Evolutionary conservation across 2,797 vertebrate genomes (phyloP).

Genomic region (Aeoliscus strigatus): DNA sequence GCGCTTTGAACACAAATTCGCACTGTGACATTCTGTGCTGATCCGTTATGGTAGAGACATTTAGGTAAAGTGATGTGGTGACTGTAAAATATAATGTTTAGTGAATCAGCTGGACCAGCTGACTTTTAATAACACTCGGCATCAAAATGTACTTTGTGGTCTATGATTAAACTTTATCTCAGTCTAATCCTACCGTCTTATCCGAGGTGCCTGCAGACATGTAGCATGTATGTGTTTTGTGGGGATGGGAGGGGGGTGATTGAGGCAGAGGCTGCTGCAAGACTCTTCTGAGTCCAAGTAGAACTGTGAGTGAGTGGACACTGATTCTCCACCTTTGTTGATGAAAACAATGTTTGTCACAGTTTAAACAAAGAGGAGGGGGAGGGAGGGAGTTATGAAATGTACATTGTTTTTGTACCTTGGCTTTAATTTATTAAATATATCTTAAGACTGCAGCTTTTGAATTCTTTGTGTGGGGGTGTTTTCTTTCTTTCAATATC

Average conservation of each 20-base stretch:
- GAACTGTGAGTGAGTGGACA: conserved; percentile 37
- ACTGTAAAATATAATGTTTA: conserved; percentile 39
- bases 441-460: conserved; percentile 73
- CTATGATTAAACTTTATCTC: conserved; percentile 57
- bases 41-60: conserved; percentile 26
- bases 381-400: conserved; percentile 45
- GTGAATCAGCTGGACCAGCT: conserved; percentile 36
- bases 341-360: conserved; percentile 41
- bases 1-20: conserved; percentile 7
- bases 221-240: conserved; percentile 79
- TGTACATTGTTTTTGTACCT: conserved; percentile 81
- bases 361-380: conserved; percentile 39
- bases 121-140: conserved; percentile 47
- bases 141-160: conserved; percentile 62
- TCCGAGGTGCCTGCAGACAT: conserved; percentile 78
- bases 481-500: not conserved
- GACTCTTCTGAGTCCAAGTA: conserved; percentile 12
- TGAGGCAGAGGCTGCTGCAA: conserved; percentile 11
- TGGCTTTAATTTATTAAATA: conserved; percentile 88
- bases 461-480: conserved; percentile 21
- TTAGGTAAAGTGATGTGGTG: conserved; percentile 38
- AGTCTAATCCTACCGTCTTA: conserved; percentile 70
- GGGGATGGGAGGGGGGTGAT: conserved; percentile 17
- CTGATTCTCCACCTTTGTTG: conserved; percentile 30
- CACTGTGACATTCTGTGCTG: conserved; percentile 33